phyloP scores from a whole-genome alignment of 2,888 invertebrate genomes.

The Coremacera marginata region DNA sequence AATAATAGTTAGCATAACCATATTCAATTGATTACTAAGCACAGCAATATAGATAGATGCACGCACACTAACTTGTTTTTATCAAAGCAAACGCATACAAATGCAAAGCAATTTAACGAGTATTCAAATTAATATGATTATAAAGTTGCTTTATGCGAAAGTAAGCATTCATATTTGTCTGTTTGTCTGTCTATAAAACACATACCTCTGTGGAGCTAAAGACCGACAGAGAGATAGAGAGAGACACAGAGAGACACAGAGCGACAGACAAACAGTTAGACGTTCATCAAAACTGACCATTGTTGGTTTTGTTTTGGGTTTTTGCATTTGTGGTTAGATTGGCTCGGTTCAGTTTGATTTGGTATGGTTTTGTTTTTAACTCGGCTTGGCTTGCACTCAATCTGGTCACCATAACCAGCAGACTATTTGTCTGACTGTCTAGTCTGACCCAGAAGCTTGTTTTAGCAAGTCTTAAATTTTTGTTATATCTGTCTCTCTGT shows the following conservation, averaged over 20 bases:
- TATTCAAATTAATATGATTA: slow-evolving; percentile 16
- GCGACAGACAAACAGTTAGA: not conserved
- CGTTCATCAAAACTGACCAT: not conserved
- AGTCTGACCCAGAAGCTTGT: slow-evolving; percentile 24
- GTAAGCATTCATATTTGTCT: not conserved
- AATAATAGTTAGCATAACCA: not conserved
- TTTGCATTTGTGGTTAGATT: not conserved
- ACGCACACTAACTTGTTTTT: too few relatives aligned
- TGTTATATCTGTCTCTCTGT: not conserved
- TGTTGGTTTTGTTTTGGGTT: not conserved
- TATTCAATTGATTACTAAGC: too few relatives aligned
- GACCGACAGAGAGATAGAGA: not conserved
- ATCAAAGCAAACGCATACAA: not conserved
- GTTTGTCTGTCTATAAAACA: not conserved
- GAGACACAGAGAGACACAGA: too few relatives aligned
- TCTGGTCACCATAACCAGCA: slow-evolving; percentile 53
- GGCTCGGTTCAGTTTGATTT: not conserved
- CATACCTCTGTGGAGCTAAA: not conserved
- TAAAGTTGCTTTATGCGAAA: not conserved
- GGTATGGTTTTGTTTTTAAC: not conserved
- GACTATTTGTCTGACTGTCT: slow-evolving; percentile 58
- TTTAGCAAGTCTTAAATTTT: not conserved
- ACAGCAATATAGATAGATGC: too few relatives aligned
- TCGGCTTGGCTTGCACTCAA: not conserved
- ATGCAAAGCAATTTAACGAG: not conserved